A percentile compares a stretch with the other conserved stretches of the same genome.
These are phyloP conservation scores for Clarias pachynema DNA, from an alignment of 2,797 vertebrate genomes.

Conservation along the genomic window DNA sequence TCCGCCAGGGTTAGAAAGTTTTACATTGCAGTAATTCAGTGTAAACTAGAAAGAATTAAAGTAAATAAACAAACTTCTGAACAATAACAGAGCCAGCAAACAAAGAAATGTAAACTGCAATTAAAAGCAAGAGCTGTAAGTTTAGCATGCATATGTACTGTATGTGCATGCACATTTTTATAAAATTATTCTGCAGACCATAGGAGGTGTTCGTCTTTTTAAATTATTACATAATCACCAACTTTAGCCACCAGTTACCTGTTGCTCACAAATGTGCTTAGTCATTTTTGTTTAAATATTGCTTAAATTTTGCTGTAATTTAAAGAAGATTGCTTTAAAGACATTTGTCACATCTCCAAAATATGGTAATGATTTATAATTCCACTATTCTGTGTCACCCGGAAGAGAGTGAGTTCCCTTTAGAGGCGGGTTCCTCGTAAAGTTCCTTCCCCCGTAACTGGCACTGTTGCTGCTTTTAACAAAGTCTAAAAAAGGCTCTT, in stretches of 20 bases:
- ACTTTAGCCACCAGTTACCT: background rate
- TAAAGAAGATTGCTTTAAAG: constrained; percentile 59
- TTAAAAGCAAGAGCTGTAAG: background rate
- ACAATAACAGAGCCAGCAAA: constrained; percentile 4
- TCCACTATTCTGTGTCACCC: background rate
- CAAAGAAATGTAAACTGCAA: background rate
- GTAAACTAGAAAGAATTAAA: constrained; percentile 66
- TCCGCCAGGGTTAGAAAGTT: constrained; percentile 55
- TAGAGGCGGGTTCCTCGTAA: constrained; percentile 5
- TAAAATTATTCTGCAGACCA: background rate
- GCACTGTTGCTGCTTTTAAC: background rate
- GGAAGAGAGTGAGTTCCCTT: background rate
- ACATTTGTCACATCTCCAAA: constrained; percentile 64
- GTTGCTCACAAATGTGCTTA: background rate
- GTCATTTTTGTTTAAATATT: constrained; percentile 4
- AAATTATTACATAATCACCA: background rate
- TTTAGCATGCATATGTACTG: background rate
- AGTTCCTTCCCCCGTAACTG: background rate
- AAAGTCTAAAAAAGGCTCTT: constrained; percentile 48
- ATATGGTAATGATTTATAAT: constrained; percentile 46
- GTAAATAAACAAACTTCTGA: constrained; percentile 59
- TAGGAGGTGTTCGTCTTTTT: background rate
- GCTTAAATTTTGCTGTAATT: background rate
- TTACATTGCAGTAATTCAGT: constrained; percentile 63
- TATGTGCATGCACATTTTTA: background rate